These are phyloP conservation scores for Aegotheles bennettii DNA, from an alignment of 2,113 vertebrate genomes.

Conservation along the genomic window DNA sequence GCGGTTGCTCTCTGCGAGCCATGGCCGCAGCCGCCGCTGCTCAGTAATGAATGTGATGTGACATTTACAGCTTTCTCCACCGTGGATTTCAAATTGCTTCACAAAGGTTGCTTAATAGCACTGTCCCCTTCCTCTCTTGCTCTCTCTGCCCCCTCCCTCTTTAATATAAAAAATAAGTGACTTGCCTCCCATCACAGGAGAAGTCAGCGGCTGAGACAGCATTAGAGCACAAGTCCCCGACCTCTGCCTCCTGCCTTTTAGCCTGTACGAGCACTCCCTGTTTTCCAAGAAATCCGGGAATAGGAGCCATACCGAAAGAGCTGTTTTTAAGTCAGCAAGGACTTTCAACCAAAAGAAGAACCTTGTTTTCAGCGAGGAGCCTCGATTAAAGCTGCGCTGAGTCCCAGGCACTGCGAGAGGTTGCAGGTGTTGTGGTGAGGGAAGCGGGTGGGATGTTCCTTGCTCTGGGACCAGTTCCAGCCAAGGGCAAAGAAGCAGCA, in stretches of 20 bases:
- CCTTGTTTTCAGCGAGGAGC: not conserved
- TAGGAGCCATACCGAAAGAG: not conserved
- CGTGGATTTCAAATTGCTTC: constrained; percentile 29
- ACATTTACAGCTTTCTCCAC: constrained; percentile 45
- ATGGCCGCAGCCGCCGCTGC: not conserved
- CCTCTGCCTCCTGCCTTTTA: not conserved
- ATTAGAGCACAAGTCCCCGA: not conserved
- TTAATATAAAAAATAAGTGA: not conserved
- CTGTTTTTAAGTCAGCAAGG: not conserved
- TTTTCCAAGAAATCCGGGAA: constrained; percentile 29
- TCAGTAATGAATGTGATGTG: not conserved
- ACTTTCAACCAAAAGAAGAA: not conserved
- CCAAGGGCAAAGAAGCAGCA: not conserved
- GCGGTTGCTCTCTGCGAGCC: not conserved
- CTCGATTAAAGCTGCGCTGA: not conserved
- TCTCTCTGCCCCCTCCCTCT: not conserved
- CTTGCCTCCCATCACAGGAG: not conserved
- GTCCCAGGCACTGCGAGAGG: not conserved
- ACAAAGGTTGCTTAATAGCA: constrained; percentile 28
- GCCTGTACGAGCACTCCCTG: not conserved
- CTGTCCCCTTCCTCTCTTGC: not conserved
- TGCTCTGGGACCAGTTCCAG: fast-evolving
- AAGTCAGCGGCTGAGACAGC: not conserved
- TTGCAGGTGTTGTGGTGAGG: not conserved
- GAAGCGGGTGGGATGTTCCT: fast-evolving